Base-by-base conservation (phyloP, 2,113 vertebrate genomes). In the Sinosuthora webbiana region DNA sequence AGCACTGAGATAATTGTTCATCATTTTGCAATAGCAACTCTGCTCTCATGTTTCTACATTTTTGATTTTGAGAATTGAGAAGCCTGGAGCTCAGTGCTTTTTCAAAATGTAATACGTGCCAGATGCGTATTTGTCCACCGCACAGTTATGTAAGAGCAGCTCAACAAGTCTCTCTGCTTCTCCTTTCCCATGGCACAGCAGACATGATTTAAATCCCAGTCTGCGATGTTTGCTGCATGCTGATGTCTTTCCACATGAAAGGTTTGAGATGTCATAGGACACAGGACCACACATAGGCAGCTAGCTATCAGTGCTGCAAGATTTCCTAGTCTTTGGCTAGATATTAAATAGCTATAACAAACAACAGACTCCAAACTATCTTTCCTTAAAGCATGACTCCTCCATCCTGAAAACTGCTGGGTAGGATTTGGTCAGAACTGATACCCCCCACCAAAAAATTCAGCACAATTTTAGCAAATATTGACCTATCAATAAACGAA, bases 91-190 rank as follows among this genome's bases (percentile, higher is more conserved):
- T 79, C 44, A 49, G 28, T 57, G 41, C 39, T 65, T 87, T 77
- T 89, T 49, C 49, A 39, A 83, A 84, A n/a, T 4, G 5, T 27
- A 35, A 23, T 14, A 41, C 24, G 13, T 41, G 75, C 63, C 82
- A 90, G 70, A 39, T 4, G 2, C 0, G 0, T 80, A 63, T 89
- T 87, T 80, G 71, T 74, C 90, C 92, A 80, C 71, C 0, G 0
- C 33, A 11, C 1, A 2, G 42, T 91, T 94, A 67, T 31, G 45
- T 50, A 93, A 88, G 47, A 94, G 87, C 14, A 2, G 89, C 87
- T 78, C 64, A 59, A 81, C 70, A 83, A 86, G 79, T 88, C 75
- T 64, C 63, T 45, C 82, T 87, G 89, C 82, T 90, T 93, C 86
- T 92, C 18, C 63, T 74, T 86, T 93, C 87, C 85, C 68, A 52